phyloP scores from a whole-genome alignment of 2,113 vertebrate species.

The Amblyornis subalaris region DNA sequence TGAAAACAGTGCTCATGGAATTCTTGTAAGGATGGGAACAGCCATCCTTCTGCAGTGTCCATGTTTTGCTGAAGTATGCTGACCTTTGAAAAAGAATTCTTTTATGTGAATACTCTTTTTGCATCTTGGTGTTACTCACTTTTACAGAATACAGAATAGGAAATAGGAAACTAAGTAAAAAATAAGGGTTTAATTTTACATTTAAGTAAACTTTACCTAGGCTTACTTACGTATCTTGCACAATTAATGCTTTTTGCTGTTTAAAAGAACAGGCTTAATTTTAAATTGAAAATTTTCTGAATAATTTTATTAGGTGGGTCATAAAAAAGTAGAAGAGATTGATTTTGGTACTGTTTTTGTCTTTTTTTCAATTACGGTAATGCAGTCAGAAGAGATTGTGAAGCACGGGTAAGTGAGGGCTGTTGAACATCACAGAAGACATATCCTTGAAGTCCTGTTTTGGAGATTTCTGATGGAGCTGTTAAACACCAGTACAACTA shows the following conservation, averaged over 20 bases:
- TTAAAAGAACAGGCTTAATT: background rate
- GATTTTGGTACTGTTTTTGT: background rate
- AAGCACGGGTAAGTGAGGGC: background rate
- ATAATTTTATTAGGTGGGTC: background rate
- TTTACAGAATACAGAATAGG: background rate
- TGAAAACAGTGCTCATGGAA: background rate
- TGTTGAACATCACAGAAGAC: slow-evolving; percentile 7
- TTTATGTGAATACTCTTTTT: background rate
- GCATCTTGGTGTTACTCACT: background rate
- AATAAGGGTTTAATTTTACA: background rate
- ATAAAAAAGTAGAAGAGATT: background rate
- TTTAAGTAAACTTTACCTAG: background rate
- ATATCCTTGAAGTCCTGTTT: background rate
- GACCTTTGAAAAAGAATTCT: slow-evolving; percentile 8
- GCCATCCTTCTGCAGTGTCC: background rate
- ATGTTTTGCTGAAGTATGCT: slow-evolving; percentile 4
- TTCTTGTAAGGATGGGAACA: background rate
- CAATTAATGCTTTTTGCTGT: background rate
- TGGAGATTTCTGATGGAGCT: background rate
- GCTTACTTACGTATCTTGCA: background rate
- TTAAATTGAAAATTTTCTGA: background rate
- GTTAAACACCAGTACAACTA: background rate
- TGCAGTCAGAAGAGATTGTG: background rate
- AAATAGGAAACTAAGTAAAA: background rate
- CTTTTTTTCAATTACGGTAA: slow-evolving; percentile 16